Base-by-base conservation (phyloP, 2,888 invertebrate species). In the Eupithecia centaureata region DNA sequence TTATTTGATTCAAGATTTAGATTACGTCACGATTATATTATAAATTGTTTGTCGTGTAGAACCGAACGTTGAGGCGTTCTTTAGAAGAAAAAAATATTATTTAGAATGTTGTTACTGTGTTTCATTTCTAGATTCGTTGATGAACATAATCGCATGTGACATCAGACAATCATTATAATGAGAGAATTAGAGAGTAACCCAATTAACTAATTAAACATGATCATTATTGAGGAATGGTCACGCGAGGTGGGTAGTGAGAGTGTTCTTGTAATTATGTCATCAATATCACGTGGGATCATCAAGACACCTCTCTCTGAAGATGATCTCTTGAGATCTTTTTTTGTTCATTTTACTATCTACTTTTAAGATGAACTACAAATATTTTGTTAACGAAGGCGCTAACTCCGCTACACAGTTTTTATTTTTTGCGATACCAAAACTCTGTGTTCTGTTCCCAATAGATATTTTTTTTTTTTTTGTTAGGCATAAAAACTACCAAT, bases 161-260 rank as follows among this genome's bases (percentile, higher is more conserved):
- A 67, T 65, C 51, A 65, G 61, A 60, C 58, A 61, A 66, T 71
- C 27, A 67, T 64, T 65, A 59, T 61, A 52, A 52, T 18, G 52
- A 47, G 27, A 25, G 42, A 68, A 71, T 71, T 71, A 75, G 74
- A 74, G 74, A 74, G 75, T 71, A 72, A 69, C 67, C 63, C 35
- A 68, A 72, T 75, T 73, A 71, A 66, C 68, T 72, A 61, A 73
- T 71, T 71, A 69, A 42, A 15, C 51, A 66, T 65, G n/a, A 69
- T 71, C 30, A 56, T 70, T 65, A 61, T 56, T 68, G 54, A 61
- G 25, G 56, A 59, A 65, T 61, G 61, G 69, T 73, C 61, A 75
- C 72, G 75, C 75, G 58, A 67, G 56, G 60, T 62, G 61, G 28
- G 51, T 59, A 73, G 54, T 65, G 68, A 71, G 70, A 73, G 73